A percentile compares a stretch with the other conserved stretches of the same genome.
phyloP scores from a whole-genome alignment of 37 sponge, comb jelly and placozoan species.

The Amphimedon queenslandica region DNA sequence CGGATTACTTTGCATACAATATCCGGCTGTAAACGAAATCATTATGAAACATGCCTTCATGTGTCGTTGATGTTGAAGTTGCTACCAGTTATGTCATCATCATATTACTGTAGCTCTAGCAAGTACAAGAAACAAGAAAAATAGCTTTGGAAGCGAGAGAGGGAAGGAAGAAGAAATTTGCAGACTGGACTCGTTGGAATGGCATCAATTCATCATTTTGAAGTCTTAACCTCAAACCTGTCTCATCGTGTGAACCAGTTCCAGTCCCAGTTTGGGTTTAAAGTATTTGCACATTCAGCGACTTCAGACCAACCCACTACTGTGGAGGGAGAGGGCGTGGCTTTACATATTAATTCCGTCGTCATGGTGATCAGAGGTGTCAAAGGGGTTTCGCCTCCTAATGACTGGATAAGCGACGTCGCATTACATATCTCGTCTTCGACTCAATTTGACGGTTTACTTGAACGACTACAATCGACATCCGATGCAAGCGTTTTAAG shows the following conservation, averaged over 20 bases:
- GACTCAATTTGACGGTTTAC: background rate
- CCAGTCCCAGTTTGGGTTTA: slow-evolving; percentile 1
- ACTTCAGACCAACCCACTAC: background rate
- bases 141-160: no score
- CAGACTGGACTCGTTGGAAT: no score
- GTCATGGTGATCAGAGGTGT: background rate
- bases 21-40: no score
- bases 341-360: background rate
- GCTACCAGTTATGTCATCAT: no score
- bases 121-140: no score
- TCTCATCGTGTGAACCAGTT: background rate
- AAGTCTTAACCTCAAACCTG: background rate
- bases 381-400: background rate
- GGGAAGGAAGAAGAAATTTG: no score
- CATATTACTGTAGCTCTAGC: no score
- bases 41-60: no score
- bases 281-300: slow-evolving; percentile 1
- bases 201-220: background rate
- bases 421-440: background rate
- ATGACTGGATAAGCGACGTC: background rate
- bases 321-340: background rate
- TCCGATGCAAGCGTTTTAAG: background rate
- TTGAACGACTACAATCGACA: background rate
- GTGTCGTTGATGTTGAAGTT: no score
- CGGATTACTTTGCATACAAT: no score